Percentiles rank a stretch among this genome's conserved stretches.
Conservation (phyloP, 2,888 invertebrate genomes). For the Aquatica leii region DNA sequence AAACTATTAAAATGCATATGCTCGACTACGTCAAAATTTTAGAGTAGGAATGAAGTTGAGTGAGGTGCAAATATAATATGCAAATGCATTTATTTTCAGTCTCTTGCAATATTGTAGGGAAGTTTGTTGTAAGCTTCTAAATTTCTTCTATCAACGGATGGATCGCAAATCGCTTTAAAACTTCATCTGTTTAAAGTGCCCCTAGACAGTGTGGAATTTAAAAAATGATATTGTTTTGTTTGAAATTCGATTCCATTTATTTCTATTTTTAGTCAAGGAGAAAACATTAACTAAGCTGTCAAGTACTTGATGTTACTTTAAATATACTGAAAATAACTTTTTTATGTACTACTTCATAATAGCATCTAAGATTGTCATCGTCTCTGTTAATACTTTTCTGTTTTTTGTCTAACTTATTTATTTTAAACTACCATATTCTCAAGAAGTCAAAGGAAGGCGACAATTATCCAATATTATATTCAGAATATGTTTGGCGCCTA, state of each 20-base stretch:
- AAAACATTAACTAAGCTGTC: conserved; percentile 23
- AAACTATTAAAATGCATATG: conserved; percentile 24
- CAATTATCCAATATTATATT: conserved; percentile 8
- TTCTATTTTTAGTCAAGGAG: conserved; percentile 29
- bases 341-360: background rate
- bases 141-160: no score
- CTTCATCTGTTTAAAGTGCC: conserved; percentile 22
- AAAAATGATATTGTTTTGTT: conserved; percentile 31
- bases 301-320: conserved; percentile 1
- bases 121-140: conserved; percentile 3
- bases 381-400: background rate
- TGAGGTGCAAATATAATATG: conserved; percentile 26
- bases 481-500: conserved; percentile 11
- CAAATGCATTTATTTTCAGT: conserved; percentile 28
- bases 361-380: background rate
- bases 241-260: conserved; percentile 34
- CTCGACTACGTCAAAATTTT: conserved; percentile 16
- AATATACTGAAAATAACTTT: conserved; percentile 1
- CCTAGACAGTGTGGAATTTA: conserved; percentile 28
- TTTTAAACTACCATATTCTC: background rate
- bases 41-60: conserved; percentile 23
- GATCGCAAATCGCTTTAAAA: conserved; percentile 26
- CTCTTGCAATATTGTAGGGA: conserved; percentile 17
- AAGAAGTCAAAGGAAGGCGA: background rate
- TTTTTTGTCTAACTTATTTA: background rate